Evolutionary conservation across 2,888 invertebrate genomes (phyloP), one percentile per base, ranked within the genome.

Genomic region (Apamea crenata): DNA sequence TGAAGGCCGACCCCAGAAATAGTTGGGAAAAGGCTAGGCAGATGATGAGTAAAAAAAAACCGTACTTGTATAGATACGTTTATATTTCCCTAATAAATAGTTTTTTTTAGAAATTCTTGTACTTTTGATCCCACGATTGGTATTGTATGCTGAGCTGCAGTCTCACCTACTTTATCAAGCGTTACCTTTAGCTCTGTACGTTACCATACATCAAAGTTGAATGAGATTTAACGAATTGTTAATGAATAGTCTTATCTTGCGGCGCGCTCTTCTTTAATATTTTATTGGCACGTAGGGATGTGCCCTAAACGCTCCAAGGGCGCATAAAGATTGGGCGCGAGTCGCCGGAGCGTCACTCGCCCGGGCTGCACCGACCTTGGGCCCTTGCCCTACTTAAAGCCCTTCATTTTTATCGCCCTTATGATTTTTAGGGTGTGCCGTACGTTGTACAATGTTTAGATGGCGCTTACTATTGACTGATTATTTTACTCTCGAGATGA

Each of bases 321-420:
- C 93, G 92, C 92, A 90, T 89, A 90, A 90, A 91, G 92, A 92
- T 91, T 90, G 88, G 84, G 86, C 87, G 82, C 87, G 82, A 85
- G 85, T 82, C 87, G 86, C 81, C 84, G 82, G 88, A 91, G 91
- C 90, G 90, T 86, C 84, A 80, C 90, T 90, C 90, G 90, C 91
- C 91, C 91, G 91, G 91, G 91, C 91, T 94, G 94, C 93, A 94
- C 85, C 94, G 95, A 94, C 95, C 95, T 95, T 95, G 95, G 91
- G 93, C 91, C 94, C 94, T 92, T 94, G 92, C 93, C 93, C 90
- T 87, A 89, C 91, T 90, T 91, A 88, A 81, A 88, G 82, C 87
- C 89, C 87, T 86, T 87, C 78, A 87, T 89, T 87, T 90, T 87
- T 84, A 87, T 79, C 81, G 74, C 78, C 78, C 77, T 40, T 77